Conservation (phyloP, 2,888 invertebrate species). For the Biston stratarius region DNA sequence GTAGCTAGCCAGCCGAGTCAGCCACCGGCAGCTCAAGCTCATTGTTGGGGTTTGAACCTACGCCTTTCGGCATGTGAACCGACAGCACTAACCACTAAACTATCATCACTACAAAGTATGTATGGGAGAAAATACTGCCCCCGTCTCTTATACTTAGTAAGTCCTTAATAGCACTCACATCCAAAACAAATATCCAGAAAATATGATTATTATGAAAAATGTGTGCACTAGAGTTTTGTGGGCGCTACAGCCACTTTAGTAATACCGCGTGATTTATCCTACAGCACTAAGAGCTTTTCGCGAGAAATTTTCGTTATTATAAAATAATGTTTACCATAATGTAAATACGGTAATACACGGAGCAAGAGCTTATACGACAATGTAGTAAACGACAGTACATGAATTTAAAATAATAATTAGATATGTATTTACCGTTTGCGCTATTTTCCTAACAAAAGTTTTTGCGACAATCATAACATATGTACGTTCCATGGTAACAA, state of each 20-base stretch:
- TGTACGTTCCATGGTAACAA: no score
- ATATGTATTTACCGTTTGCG: no score
- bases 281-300: constrained; percentile 50
- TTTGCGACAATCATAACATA: no score
- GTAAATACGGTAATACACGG: constrained; percentile 38
- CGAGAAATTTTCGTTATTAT: constrained; percentile 35
- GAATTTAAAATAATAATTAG: background rate
- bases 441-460: no score
- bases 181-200: constrained; percentile 43
- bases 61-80: no score
- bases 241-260: constrained; percentile 50
- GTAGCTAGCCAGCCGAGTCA: no score
- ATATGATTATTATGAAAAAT: constrained; percentile 60
- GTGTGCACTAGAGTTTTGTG: constrained; percentile 53
- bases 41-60: no score
- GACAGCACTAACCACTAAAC: no score
- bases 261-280: constrained; percentile 64
- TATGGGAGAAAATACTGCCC: background rate
- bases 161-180: constrained; percentile 18
- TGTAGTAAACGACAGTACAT: constrained; percentile 9
- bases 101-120: no score
- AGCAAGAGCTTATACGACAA: constrained; percentile 31
- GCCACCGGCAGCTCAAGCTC: no score
- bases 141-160: background rate
- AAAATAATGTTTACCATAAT: constrained; percentile 41